A percentile compares a stretch with the other conserved stretches of the same genome.
These are phyloP conservation scores for Balearica regulorum DNA, from an alignment of 2,797 vertebrate species.

Conservation along the genomic window DNA sequence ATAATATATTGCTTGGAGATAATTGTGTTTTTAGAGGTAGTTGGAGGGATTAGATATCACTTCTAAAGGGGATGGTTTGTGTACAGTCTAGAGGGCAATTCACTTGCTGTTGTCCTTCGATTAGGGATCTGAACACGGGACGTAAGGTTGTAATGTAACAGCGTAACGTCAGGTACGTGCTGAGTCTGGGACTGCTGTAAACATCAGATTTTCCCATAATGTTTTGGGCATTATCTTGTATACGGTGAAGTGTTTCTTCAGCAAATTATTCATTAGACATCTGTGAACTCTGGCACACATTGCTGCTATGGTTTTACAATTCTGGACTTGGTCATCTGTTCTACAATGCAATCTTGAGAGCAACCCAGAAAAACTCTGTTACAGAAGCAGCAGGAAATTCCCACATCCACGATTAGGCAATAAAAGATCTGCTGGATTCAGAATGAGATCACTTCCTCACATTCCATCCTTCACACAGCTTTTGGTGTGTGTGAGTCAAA, in stretches of 20 bases:
- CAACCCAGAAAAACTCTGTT: not conserved
- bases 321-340: not conserved
- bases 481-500: not conserved
- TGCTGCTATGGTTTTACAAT: not conserved
- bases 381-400: not conserved
- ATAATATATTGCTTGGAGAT: not conserved
- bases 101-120: not conserved
- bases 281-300: not conserved
- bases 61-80: not conserved
- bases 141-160: not conserved
- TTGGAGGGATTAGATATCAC: not conserved
- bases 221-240: not conserved
- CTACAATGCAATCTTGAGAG: not conserved
- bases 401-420: not conserved
- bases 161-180: fast-evolving
- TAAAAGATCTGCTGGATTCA: not conserved
- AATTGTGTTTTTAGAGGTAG: not conserved
- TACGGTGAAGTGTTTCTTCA: not conserved
- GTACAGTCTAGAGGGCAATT: not conserved
- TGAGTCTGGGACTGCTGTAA: not conserved
- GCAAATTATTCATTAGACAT: not conserved
- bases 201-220: not conserved
- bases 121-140: not conserved
- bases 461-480: not conserved
- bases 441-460: conserved; percentile 15